Base-by-base conservation (phyloP, 2,113 vertebrate genomes). In the Dascyllus trimaculatus region DNA sequence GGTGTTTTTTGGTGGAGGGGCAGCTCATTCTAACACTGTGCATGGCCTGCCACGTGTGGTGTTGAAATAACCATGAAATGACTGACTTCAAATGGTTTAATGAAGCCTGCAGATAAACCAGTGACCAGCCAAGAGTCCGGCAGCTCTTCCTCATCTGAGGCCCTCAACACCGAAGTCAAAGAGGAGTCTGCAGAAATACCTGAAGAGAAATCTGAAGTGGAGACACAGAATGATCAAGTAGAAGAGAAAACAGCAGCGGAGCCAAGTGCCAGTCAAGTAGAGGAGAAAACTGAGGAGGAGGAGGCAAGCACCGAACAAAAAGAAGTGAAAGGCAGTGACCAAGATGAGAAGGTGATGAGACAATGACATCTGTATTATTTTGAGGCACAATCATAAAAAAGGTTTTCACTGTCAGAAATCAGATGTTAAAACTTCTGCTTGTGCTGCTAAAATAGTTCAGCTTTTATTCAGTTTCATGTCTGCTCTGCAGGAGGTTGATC, bases 271-370 rank as follows among this genome's bases (percentile, higher is more conserved):
- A n/a, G 21, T 35, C 61, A 6, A 35, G 32, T 9, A 35, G 32
- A 35, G 7, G 32, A 80, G 46, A 65, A 69, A 35, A 38, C 8
- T 2, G 61, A 62, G 35, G 6, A 71, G 1, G 40, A 71, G 46
- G 17, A 35, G 1, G 13, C 2, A 56, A 62, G 15, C 51, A 24
- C 3, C 17, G 5, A 32, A 9, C 66, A 60, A 26, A 40, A 4
- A 5, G 75, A 81, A 25, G 66, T 24, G 11, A 58, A 53, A 53
- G 63, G 87, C 15, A 32, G 6, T 11, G 59, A 51, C 4, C 56
- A 59, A 81, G 80, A 82, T n/a, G 62, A 88, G 15, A 62, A 89
- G 83, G 90, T 85, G 83, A 80, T 59, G 58, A 69, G 17, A 58
- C 17, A 46, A 54, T 43, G 11, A n/a, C 38, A 45, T 29, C 3